Conservation (phyloP, 2,113 vertebrate species). For the Anthoscopus minutus region DNA sequence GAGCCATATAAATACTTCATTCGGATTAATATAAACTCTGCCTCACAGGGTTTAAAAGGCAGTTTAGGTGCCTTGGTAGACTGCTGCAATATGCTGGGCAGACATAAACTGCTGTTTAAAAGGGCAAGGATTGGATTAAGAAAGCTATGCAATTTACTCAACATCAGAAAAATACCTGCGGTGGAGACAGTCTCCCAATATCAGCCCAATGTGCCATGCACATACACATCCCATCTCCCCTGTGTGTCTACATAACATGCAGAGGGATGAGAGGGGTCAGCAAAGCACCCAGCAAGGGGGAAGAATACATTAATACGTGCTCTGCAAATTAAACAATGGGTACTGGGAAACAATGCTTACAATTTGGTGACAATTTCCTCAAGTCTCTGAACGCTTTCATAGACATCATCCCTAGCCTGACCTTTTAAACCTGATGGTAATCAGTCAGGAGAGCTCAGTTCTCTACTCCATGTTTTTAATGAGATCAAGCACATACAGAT, state of each 20-base stretch:
- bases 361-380: neutral
- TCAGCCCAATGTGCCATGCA: neutral
- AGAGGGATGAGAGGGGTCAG: neutral
- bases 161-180: neutral
- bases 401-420: neutral
- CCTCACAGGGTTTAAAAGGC: neutral
- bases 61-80: neutral
- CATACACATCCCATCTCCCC: neutral
- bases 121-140: neutral
- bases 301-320: neutral
- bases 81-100: neutral
- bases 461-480: neutral
- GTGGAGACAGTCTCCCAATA: neutral
- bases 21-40: neutral
- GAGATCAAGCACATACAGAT: neutral
- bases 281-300: neutral
- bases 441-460: neutral
- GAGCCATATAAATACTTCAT: neutral
- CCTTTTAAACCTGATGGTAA: neutral
- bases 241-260: fast-evolving
- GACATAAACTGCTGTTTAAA: neutral
- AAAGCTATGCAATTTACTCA: fast-evolving
- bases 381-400: neutral
- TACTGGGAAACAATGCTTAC: neutral
- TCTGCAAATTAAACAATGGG: neutral